Evolutionary conservation across 2,113 vertebrate species (phyloP).

Genomic region (Halcyon senegalensis): DNA sequence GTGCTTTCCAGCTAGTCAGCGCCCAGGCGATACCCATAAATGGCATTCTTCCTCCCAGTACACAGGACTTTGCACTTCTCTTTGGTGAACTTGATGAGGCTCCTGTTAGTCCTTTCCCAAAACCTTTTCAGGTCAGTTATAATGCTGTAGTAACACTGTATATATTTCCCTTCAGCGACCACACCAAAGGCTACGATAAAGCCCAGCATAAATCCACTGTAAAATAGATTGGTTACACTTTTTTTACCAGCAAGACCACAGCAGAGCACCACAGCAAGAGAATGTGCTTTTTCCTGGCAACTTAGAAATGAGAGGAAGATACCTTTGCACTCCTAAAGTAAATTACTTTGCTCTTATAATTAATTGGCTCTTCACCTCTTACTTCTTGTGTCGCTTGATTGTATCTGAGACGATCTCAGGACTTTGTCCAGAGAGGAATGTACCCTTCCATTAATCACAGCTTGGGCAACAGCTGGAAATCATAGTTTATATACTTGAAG

Average conservation of each 20-base stretch:
- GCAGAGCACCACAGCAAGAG: background rate
- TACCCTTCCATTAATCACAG: background rate
- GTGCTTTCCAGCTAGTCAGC: background rate
- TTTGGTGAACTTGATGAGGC: too few relatives aligned
- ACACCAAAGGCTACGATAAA: background rate
- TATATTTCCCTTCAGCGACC: background rate
- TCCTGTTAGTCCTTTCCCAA: background rate
- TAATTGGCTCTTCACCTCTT: background rate
- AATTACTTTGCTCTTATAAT: background rate
- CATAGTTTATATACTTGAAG: background rate
- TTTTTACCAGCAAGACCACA: background rate
- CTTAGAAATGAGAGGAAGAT: background rate
- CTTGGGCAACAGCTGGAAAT: background rate
- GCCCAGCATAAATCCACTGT: background rate
- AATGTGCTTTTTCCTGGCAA: background rate
- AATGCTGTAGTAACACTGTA: background rate
- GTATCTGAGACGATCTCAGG: background rate
- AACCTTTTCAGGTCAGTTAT: fast-evolving
- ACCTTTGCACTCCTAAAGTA: background rate
- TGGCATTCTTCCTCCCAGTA: fast-evolving
- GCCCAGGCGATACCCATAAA: background rate
- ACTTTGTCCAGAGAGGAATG: background rate
- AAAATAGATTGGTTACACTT: fast-evolving
- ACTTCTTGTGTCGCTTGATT: background rate
- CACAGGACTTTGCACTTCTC: fast-evolving